Conservation (phyloP, 2,888 invertebrate genomes). For the Tetragnatha montana region DNA sequence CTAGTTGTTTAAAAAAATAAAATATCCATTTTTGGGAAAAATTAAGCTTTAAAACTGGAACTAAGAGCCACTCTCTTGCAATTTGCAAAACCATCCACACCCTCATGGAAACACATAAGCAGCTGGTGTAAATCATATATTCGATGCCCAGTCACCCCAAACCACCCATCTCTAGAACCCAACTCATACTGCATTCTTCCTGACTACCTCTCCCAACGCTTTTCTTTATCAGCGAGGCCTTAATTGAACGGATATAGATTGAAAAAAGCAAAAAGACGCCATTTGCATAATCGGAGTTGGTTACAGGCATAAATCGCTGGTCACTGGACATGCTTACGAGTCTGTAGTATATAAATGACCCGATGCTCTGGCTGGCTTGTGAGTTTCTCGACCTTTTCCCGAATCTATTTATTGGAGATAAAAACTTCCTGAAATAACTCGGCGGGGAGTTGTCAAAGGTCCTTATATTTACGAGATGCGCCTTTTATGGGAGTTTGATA, state of each 20-base stretch:
- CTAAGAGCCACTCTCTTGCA: too few relatives aligned
- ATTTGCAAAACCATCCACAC: too few relatives aligned
- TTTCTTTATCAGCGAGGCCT: not conserved
- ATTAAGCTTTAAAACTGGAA: too few relatives aligned
- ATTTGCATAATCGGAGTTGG: not conserved
- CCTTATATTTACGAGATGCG: slow-evolving; percentile 12
- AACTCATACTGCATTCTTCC: not conserved
- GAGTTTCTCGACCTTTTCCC: not conserved
- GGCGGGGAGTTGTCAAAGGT: slow-evolving; percentile 8
- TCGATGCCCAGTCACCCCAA: too few relatives aligned
- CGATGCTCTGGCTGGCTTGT: not conserved
- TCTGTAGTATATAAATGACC: not conserved
- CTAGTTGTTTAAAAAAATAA: too few relatives aligned
- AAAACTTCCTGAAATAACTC: slow-evolving; percentile 37
- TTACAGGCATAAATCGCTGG: not conserved
- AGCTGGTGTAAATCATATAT: too few relatives aligned
- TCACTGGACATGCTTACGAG: not conserved
- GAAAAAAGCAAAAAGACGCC: not conserved
- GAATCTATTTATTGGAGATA: not conserved
- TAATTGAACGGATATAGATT: not conserved
- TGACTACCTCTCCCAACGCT: not conserved
- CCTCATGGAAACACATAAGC: too few relatives aligned
- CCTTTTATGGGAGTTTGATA: slow-evolving; percentile 1
- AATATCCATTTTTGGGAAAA: too few relatives aligned
- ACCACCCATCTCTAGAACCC: too few relatives aligned